These are phyloP conservation scores for Reticulitermes speratus DNA, from an alignment of 1,140 invertebrate species.

Conservation along the genomic window DNA sequence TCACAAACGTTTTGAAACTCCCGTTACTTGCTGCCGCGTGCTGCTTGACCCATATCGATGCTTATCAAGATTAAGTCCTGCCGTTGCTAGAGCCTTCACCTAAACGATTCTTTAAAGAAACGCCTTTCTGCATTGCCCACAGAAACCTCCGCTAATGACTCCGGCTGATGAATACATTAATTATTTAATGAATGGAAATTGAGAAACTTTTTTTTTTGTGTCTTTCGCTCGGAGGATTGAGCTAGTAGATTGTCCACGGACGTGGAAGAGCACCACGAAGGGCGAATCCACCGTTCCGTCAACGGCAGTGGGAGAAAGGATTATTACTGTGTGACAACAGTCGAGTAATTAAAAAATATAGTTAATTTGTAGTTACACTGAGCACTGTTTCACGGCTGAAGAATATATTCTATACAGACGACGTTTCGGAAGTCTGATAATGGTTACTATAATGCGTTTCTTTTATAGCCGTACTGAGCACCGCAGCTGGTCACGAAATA, in stretches of 20 bases:
- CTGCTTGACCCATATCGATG: neutral
- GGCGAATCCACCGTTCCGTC: no score
- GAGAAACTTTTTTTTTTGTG: neutral
- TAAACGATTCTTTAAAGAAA: neutral
- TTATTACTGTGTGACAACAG: no score
- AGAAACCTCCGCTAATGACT: neutral
- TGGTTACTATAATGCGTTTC: no score
- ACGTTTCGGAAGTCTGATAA: no score
- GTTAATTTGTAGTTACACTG: no score
- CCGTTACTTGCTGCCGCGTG: neutral
- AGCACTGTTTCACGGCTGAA: no score
- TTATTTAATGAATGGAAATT: slow-evolving; percentile 18
- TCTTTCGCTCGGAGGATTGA: neutral
- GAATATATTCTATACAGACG: no score
- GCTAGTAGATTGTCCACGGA: neutral
- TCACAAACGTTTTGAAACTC: neutral
- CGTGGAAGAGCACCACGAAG: neutral
- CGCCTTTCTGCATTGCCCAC: neutral
- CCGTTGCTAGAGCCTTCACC: neutral
- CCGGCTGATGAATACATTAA: slow-evolving; percentile 5
- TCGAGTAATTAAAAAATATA: no score
- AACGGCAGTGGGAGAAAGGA: no score
- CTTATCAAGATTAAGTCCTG: neutral
- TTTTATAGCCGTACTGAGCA: no score
- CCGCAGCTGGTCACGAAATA: no score